Conservation (phyloP, 2,113 vertebrate genomes). For the Neogobius melanostomus region DNA sequence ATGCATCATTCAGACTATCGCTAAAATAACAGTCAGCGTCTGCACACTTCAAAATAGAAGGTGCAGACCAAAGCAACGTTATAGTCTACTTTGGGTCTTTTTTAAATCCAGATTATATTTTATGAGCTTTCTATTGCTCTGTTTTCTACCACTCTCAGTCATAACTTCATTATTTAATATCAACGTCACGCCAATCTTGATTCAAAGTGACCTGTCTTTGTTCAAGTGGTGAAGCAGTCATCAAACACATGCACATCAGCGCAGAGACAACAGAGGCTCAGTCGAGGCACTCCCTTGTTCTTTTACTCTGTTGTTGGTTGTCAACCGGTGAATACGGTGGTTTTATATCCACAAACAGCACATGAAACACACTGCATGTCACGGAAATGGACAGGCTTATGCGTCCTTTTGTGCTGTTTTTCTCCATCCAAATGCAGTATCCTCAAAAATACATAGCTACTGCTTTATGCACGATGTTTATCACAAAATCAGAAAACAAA, state of each 20-base stretch:
- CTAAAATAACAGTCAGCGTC: neutral
- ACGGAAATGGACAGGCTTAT: neutral
- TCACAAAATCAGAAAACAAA: no score
- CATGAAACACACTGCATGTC: constrained; percentile 3
- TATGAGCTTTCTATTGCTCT: neutral
- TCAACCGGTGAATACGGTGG: constrained; percentile 12
- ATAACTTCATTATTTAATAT: neutral
- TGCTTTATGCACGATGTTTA: no score
- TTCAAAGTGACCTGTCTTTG: neutral
- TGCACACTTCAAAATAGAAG: neutral
- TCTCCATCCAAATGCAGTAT: neutral
- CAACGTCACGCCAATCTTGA: neutral
- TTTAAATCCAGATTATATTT: no score
- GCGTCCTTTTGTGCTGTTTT: neutral
- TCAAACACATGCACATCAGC: neutral
- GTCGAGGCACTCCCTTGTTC: neutral
- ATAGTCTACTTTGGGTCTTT: no score
- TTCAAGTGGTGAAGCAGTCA: neutral
- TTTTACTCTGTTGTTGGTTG: neutral
- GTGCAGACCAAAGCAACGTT: no score
- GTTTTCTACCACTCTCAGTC: neutral
- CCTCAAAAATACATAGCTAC: no score
- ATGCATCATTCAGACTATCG: neutral
- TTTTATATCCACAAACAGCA: constrained; percentile 1
- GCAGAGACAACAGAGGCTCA: constrained; percentile 17